A percentile compares a stretch with the other conserved stretches of the same genome.
These are phyloP conservation scores for Oenanthe oenanthe DNA, from an alignment of 2,113 vertebrate genomes.

Conservation along the genomic window DNA sequence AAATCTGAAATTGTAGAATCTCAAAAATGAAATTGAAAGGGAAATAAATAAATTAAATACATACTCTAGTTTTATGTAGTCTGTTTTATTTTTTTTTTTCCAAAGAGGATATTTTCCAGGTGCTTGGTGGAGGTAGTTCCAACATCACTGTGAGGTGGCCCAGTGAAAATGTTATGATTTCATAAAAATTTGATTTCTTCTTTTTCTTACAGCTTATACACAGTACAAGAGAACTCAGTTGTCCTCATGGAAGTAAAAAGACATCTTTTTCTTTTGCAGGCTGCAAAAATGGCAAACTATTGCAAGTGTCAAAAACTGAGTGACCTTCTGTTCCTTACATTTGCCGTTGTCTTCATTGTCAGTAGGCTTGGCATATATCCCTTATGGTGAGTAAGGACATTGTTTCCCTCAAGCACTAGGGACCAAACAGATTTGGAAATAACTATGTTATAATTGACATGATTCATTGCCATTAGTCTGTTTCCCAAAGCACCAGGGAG, in stretches of 20 bases:
- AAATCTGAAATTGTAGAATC: background rate
- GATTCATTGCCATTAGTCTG: background rate
- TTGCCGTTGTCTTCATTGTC: constrained; percentile 93
- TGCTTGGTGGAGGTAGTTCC: background rate
- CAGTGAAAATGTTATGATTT: background rate
- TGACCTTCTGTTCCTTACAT: constrained; percentile 93
- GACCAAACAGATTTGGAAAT: background rate
- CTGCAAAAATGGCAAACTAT: constrained; percentile 99
- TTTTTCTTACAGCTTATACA: background rate
- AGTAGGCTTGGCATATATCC: constrained; percentile 92
- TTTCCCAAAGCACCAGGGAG: background rate
- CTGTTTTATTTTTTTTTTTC: background rate
- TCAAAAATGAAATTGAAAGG: background rate
- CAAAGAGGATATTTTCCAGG: background rate
- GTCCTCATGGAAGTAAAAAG: constrained; percentile 44
- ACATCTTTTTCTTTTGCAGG: constrained; percentile 80
- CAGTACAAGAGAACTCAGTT: constrained; percentile 23
- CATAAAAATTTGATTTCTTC: background rate
- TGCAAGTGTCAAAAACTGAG: constrained; percentile 97
- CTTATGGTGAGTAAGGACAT: constrained; percentile 86
- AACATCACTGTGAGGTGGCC: background rate
- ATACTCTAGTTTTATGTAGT: background rate
- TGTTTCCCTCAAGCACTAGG: background rate
- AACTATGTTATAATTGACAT: background rate
- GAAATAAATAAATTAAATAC: background rate